Evolutionary conservation across 1,140 invertebrate genomes (phyloP).

Genomic region (Drosophila parvula): DNA sequence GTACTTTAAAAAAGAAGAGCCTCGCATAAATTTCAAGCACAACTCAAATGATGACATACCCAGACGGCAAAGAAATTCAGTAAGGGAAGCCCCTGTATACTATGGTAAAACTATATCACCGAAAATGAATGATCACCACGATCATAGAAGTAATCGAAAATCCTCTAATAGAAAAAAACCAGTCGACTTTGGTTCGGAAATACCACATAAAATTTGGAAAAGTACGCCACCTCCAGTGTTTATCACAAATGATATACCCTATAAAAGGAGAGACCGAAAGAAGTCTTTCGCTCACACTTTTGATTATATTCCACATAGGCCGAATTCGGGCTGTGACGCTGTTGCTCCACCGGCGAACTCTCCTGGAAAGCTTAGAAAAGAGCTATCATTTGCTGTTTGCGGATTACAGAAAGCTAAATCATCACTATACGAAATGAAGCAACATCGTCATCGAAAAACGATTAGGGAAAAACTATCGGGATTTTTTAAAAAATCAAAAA

Average conservation of each 20-base stretch:
- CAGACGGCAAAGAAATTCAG: background rate
- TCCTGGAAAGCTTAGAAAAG: background rate
- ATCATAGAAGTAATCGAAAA: background rate
- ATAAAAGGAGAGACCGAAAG: conserved; percentile 12
- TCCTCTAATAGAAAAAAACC: background rate
- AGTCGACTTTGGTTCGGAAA: conserved; percentile 35
- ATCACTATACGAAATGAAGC: background rate
- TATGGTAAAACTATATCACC: background rate
- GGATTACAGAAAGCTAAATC: background rate
- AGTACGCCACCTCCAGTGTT: background rate
- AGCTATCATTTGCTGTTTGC: too few relatives aligned
- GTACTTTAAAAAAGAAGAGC: background rate
- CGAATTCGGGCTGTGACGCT: conserved; percentile 25
- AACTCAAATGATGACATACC: background rate
- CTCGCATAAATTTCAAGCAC: background rate
- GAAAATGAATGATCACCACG: background rate
- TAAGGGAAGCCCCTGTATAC: background rate
- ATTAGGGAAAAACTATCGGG: conserved; percentile 30
- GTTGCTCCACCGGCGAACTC: background rate
- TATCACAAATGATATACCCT: conserved; percentile 39
- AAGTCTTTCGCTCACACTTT: too few relatives aligned
- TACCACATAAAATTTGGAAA: conserved; percentile 40
- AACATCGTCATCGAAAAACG: background rate
- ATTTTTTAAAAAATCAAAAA: conserved; percentile 32
- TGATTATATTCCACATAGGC: background rate